Evolutionary conservation across 2,888 invertebrate genomes (phyloP).

Genomic region (Caenorhabditis parvicauda): DNA sequence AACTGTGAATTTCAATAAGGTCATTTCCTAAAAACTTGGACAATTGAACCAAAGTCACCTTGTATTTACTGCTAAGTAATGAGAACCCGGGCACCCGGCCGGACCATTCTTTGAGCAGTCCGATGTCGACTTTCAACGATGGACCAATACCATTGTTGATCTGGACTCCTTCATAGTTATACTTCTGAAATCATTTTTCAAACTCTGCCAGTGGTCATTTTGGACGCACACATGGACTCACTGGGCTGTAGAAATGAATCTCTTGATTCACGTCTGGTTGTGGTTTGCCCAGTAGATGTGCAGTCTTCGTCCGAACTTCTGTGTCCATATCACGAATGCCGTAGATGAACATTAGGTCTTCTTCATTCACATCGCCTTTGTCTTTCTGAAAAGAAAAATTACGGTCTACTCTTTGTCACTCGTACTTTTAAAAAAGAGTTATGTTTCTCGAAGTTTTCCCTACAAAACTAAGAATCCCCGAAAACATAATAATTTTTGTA

Average conservation of each 20-base stretch:
- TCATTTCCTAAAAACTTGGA: no score
- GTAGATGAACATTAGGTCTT: constrained; percentile 6
- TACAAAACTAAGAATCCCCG: no score
- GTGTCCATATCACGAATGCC: constrained; percentile 25
- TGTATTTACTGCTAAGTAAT: constrained; percentile 11
- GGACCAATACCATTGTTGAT: constrained; percentile 25
- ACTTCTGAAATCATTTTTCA: constrained; percentile 10
- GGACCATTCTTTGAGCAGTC: constrained; percentile 27
- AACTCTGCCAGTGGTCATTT: background rate
- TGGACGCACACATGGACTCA: constrained; percentile 1
- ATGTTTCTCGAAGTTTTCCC: no score
- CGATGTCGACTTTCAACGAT: constrained; percentile 24
- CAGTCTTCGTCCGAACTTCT: constrained; percentile 22
- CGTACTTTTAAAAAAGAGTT: no score
- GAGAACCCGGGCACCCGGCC: constrained; percentile 17
- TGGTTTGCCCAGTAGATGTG: constrained; percentile 16
- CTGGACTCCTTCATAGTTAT: constrained; percentile 14
- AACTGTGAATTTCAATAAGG: no score
- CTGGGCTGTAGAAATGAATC: constrained; percentile 27
- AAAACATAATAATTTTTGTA: no score
- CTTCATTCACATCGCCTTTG: constrained; percentile 19
- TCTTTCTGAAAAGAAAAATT: no score
- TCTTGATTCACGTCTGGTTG: constrained; percentile 7
- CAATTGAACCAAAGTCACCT: constrained; percentile 3
- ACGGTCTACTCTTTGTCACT: no score